These are phyloP conservation scores for Lithobates sylvaticus DNA, from an alignment of 2,797 vertebrate species.

Conservation along the genomic window DNA sequence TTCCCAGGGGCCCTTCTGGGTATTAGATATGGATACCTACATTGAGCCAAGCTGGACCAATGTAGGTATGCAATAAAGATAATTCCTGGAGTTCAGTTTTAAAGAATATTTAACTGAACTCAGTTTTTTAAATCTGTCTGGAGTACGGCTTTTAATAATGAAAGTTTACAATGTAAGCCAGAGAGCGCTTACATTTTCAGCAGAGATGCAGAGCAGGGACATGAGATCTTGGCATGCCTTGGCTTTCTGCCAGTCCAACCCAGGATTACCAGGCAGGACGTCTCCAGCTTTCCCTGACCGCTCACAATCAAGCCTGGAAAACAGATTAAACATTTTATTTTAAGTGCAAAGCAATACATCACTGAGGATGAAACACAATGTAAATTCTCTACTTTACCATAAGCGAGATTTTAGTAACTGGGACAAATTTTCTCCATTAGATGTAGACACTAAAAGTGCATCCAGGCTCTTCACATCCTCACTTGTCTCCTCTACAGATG, in stretches of 20 bases:
- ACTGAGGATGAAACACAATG: no score
- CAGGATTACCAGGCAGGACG: neutral
- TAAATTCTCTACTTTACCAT: conserved; percentile 64
- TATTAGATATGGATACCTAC: no score
- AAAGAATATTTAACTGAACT: no score
- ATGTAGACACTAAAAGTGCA: conserved; percentile 62
- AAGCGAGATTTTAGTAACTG: conserved; percentile 58
- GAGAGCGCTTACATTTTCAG: conserved; percentile 36
- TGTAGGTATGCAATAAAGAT: no score
- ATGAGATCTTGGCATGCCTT: conserved; percentile 24
- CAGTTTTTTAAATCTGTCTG: no score
- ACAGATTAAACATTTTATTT: neutral
- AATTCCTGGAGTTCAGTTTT: no score
- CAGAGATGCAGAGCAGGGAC: neutral
- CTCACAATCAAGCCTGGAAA: conserved; percentile 28
- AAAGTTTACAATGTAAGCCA: no score
- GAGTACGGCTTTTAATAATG: no score
- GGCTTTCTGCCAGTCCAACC: conserved; percentile 36
- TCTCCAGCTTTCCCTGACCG: neutral
- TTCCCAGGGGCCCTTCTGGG: no score
- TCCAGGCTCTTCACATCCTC: conserved; percentile 68
- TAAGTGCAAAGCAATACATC: no score
- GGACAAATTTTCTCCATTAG: conserved; percentile 57
- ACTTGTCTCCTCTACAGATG: conserved; percentile 61
- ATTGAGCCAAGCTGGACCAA: no score